Base-by-base conservation (phyloP, 2,888 invertebrate genomes). In the Leucophenga maculata region DNA sequence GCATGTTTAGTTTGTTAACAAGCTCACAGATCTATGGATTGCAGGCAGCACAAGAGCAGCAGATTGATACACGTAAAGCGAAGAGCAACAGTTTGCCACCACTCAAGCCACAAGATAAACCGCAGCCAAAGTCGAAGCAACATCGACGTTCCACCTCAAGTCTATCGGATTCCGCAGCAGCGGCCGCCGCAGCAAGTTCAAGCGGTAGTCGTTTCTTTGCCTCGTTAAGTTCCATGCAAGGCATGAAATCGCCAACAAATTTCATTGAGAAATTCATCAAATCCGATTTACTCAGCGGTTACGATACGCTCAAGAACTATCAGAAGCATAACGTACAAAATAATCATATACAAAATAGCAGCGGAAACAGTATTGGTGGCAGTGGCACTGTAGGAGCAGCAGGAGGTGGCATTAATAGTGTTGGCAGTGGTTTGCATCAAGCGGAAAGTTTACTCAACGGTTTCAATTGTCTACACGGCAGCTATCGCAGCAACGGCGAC, bases 21-120 rank as follows among this genome's bases (percentile, higher is more conserved):
- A 83, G 83, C 69, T 83, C 86, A 59, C 87, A 87, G 78, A 85
- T 86, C 75, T 86, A 87, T 83, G 87, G 86, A 78, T 76, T 87
- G 72, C 86, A 85, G 54, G 77, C 77, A 71, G 64, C 77, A 72
- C 76, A 78, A 72, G 72, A 74, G 67, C 73, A 68, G 67, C 73
- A 74, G 65, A 69, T 74, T 55, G 71, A 72, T n/a, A 62, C 70
- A 46, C 73, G 77, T 16, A 80, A 79, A 54, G 54, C 46, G 67
- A 79, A 80, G 52, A 80, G 79, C 72, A 80, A 80, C 67, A 80
- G 81, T 54, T 65, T 79, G 65, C 79, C 79, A 31, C 31, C 62
- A 62, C 54, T 48, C 11, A 16, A 16, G 18, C 54, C 79, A 75
- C 22, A 78, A 75, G 48, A 72, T 26, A 39, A 70, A 72, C 48